These are phyloP conservation scores for Doryteuthis pealeii DNA, from an alignment of 1,140 invertebrate genomes.

Conservation along the genomic window DNA sequence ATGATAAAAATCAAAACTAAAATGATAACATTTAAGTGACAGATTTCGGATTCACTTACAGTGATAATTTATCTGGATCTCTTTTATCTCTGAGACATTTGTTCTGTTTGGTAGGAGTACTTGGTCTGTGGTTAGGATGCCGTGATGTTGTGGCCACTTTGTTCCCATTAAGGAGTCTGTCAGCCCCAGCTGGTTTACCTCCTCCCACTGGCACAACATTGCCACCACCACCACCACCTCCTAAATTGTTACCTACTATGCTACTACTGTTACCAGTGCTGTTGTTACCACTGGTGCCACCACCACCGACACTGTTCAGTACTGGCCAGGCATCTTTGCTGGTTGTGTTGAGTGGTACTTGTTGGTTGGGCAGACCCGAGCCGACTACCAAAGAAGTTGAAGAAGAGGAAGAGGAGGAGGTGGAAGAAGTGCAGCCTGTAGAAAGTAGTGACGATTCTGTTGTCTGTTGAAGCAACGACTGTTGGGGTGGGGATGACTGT, in stretches of 20 bases:
- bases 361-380: not conserved
- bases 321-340: slow-evolving; percentile 42
- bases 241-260: slow-evolving; percentile 19
- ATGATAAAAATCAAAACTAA: too few species aligned
- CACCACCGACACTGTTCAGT: slow-evolving; percentile 14
- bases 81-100: slow-evolving; percentile 26
- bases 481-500: slow-evolving; percentile 28
- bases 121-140: slow-evolving; percentile 11
- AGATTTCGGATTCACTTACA: too few species aligned
- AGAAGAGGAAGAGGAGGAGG: slow-evolving; percentile 5
- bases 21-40: too few species aligned
- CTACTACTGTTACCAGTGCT: not conserved
- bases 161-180: slow-evolving; percentile 5
- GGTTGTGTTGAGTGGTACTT: slow-evolving; percentile 26
- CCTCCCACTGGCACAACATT: not conserved
- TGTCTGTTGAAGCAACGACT: slow-evolving; percentile 23
- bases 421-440: slow-evolving; percentile 11
- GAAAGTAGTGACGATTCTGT: slow-evolving; percentile 18
- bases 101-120: slow-evolving; percentile 19
- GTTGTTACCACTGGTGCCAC: not conserved
- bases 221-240: slow-evolving; percentile 10
- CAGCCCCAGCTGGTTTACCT: not conserved
- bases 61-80: slow-evolving; percentile 5
- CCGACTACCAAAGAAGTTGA: not conserved
- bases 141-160: slow-evolving; percentile 4